Evolutionary conservation across 2,888 invertebrate genomes (phyloP).

Genomic region (Andrena camellia): DNA sequence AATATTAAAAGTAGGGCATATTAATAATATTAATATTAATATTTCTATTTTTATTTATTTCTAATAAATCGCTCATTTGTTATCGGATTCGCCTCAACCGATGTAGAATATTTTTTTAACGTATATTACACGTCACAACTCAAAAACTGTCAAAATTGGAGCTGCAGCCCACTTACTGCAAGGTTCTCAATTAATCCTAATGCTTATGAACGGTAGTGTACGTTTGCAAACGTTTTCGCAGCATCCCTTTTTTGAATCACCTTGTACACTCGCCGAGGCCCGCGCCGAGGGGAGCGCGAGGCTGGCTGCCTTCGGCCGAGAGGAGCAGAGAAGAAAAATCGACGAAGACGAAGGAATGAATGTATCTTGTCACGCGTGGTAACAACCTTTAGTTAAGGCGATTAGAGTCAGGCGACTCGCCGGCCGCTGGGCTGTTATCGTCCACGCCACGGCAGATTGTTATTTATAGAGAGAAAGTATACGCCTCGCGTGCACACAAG

Average conservation of each 20-base stretch:
- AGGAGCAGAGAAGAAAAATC: neutral
- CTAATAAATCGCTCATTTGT: too few relatives aligned
- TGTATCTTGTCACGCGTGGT: constrained; percentile 60
- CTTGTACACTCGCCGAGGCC: neutral
- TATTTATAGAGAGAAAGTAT: constrained; percentile 79
- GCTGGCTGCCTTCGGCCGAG: constrained; percentile 11
- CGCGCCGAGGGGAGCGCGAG: neutral
- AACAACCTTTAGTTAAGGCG: constrained; percentile 73
- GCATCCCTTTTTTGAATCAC: neutral
- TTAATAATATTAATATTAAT: too few relatives aligned
- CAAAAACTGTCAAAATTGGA: too few relatives aligned
- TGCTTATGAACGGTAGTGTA: neutral
- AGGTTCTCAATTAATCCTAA: too few relatives aligned
- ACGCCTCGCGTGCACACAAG: constrained; percentile 9
- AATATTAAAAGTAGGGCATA: too few relatives aligned
- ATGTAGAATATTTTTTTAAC: too few relatives aligned
- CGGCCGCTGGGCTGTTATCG: constrained; percentile 66
- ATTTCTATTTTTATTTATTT: too few relatives aligned
- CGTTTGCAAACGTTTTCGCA: neutral
- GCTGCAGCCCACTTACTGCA: too few relatives aligned
- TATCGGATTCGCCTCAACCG: too few relatives aligned
- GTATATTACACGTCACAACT: too few relatives aligned
- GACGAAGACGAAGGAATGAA: constrained; percentile 34
- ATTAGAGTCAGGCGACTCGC: constrained; percentile 69
- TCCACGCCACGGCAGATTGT: constrained; percentile 62